Conservation (phyloP, 1,140 invertebrate genomes). For the Leptinotarsa texana region DNA sequence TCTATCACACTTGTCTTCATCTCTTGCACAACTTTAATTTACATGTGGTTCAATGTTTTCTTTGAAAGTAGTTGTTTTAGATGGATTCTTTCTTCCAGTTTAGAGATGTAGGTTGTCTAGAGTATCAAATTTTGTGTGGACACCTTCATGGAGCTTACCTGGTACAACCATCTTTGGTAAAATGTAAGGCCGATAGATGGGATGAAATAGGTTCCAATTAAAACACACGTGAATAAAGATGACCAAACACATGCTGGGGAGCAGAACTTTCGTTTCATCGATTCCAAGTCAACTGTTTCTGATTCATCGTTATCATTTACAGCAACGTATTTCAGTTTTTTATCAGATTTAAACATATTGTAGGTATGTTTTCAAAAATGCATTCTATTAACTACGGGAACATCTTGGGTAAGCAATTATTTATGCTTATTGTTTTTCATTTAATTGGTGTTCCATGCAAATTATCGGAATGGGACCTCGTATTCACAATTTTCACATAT, state of each 20-base stretch:
- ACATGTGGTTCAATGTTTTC: too few species aligned
- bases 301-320: conserved; percentile 41
- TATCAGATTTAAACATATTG: conserved; percentile 48
- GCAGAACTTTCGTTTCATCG: conserved; percentile 46
- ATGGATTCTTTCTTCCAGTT: too few species aligned
- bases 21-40: too few species aligned
- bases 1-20: too few species aligned
- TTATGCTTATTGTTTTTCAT: too few species aligned
- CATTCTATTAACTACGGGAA: neutral
- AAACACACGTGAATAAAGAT: conserved; percentile 54
- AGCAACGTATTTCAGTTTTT: conserved; percentile 46
- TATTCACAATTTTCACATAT: too few species aligned
- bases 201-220: conserved; percentile 83
- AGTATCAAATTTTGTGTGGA: too few species aligned
- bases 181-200: conserved; percentile 95
- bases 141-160: conserved; percentile 61
- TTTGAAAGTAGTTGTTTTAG: too few species aligned
- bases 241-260: conserved; percentile 48
- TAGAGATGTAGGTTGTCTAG: too few species aligned
- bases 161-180: conserved; percentile 91
- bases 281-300: conserved; percentile 44
- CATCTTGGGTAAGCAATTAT: too few species aligned
- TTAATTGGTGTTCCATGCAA: too few species aligned
- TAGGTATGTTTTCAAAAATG: neutral
- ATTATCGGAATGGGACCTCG: too few species aligned